Evolutionary conservation across 2,888 invertebrate species (phyloP).

Genomic region (Tethea ocularis): DNA sequence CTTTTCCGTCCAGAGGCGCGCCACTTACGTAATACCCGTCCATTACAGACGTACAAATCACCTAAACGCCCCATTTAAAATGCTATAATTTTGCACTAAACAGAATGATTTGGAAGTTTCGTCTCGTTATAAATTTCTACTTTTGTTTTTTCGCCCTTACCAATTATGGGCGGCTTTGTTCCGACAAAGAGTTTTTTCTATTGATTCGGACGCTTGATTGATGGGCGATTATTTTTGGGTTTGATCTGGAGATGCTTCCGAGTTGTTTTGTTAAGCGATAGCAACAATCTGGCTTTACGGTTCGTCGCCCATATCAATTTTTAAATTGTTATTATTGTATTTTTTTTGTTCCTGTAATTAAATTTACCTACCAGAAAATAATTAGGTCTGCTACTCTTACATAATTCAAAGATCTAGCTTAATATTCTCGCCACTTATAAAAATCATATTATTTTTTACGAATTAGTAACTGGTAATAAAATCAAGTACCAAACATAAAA

Average conservation of each 20-base stretch:
- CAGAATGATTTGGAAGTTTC: constrained; percentile 77
- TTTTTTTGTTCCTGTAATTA: constrained; percentile 44
- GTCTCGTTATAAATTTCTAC: constrained; percentile 79
- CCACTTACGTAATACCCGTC: constrained; percentile 70
- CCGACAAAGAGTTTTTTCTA: constrained; percentile 71
- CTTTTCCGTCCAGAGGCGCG: constrained; percentile 63
- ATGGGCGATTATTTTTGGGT: constrained; percentile 78
- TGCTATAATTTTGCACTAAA: constrained; percentile 82
- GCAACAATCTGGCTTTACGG: constrained; percentile 47
- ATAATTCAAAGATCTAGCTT: constrained; percentile 21
- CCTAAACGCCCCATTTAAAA: constrained; percentile 77
- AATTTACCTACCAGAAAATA: constrained; percentile 33
- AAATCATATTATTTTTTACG: no score
- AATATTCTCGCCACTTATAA: background rate
- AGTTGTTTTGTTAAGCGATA: constrained; percentile 63
- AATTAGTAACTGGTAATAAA: no score
- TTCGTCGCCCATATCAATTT: constrained; percentile 47
- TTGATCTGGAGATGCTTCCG: constrained; percentile 73
- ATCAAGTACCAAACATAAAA: background rate
- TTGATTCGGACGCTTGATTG: constrained; percentile 67
- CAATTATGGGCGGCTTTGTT: constrained; percentile 68
- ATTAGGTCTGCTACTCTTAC: constrained; percentile 24
- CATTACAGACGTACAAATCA: constrained; percentile 71
- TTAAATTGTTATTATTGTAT: constrained; percentile 41
- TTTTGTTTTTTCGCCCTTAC: constrained; percentile 75